Percentiles rank a stretch among this genome's conserved stretches.
phyloP scores from a whole-genome alignment of 2,113 vertebrate genomes.

The Willisornis vidua region DNA sequence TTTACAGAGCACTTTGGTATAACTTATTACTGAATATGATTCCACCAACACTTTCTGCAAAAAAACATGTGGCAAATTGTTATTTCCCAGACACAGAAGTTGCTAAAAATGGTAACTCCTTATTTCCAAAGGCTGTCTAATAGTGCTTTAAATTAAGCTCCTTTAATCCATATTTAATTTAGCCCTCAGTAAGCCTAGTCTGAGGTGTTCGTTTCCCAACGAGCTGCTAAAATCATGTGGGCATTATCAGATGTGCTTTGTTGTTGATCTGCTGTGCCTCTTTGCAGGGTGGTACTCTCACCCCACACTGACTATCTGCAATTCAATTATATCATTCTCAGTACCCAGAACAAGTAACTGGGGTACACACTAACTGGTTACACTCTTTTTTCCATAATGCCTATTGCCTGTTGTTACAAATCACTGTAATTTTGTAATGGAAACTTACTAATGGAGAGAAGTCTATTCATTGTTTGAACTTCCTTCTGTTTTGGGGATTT shows the following conservation, averaged over 20 bases:
- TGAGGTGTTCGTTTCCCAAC: neutral
- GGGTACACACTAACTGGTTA: neutral
- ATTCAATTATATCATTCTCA: neutral
- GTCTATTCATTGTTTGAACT: neutral
- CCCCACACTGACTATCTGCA: neutral
- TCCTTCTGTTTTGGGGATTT: neutral
- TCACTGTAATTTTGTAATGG: neutral
- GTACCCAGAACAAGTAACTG: neutral
- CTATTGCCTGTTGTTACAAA: neutral
- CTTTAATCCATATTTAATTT: constrained; percentile 28
- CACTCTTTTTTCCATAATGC: neutral
- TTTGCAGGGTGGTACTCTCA: neutral
- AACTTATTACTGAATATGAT: neutral
- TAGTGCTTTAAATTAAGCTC: constrained; percentile 11
- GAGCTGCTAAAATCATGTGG: neutral
- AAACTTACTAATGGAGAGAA: neutral
- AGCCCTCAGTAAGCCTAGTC: neutral
- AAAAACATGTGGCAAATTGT: constrained; percentile 44
- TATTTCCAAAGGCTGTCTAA: constrained; percentile 15
- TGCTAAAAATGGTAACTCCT: constrained; percentile 38
- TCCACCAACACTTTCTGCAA: neutral
- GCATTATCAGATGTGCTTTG: neutral
- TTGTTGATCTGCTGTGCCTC: neutral
- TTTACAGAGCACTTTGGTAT: neutral
- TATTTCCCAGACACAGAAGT: constrained; percentile 33